phyloP scores from a whole-genome alignment of 2,113 vertebrate species.

The Rhagologus leucostigma region DNA sequence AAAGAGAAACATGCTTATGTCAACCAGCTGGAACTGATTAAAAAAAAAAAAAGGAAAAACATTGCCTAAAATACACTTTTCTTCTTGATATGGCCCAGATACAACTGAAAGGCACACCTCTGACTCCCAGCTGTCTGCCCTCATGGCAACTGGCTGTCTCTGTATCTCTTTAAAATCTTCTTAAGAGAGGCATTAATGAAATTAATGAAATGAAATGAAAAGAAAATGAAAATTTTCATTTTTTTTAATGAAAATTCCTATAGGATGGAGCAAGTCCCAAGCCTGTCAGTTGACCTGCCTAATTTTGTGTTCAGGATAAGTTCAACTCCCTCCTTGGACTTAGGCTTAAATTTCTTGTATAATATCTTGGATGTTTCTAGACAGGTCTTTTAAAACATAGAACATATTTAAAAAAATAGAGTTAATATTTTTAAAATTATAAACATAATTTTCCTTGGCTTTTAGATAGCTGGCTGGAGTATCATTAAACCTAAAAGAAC shows the following conservation, averaged over 20 bases:
- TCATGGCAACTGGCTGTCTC: background rate
- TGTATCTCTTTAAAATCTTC: background rate
- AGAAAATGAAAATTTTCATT: too few relatives aligned
- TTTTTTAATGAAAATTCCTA: background rate
- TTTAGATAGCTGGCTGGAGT: background rate
- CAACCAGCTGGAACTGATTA: background rate
- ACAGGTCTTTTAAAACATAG: background rate
- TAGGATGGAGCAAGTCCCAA: background rate
- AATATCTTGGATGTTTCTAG: background rate
- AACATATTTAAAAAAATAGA: too few relatives aligned
- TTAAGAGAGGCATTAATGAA: background rate
- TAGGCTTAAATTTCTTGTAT: background rate
- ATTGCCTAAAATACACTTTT: background rate
- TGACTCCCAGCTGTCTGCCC: background rate
- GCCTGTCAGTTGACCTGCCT: background rate
- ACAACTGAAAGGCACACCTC: background rate
- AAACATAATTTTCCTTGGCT: background rate
- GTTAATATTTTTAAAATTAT: background rate
- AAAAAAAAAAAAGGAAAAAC: background rate
- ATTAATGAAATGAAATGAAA: too few relatives aligned
- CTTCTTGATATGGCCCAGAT: background rate
- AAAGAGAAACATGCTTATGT: background rate
- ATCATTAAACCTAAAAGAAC: background rate
- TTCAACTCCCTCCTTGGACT: background rate
- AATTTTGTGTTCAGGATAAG: background rate